Evolutionary conservation across 2,797 vertebrate species (phyloP).

Genomic region (Enteromius paludinosus): DNA sequence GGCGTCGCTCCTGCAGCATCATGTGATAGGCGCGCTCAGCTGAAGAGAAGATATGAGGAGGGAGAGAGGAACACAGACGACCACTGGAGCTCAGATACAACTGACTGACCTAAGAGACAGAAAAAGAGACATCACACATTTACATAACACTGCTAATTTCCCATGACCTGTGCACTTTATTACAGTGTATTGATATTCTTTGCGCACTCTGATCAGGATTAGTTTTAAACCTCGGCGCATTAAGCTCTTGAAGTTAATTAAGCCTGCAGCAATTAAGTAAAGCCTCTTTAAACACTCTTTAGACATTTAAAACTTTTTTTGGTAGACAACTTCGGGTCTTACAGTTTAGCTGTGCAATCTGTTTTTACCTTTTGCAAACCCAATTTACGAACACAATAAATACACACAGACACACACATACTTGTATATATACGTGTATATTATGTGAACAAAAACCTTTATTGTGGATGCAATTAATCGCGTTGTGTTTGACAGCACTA

Average conservation of each 20-base stretch:
- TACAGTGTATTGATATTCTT: conserved; percentile 1
- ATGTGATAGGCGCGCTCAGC: conserved; percentile 92
- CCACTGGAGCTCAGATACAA: conserved; percentile 89
- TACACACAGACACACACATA: too few relatives aligned
- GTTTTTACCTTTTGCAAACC: background rate
- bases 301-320: conserved; percentile 12
- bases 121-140: conserved; percentile 45
- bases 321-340: background rate
- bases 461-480: too few relatives aligned
- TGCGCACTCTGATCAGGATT: background rate
- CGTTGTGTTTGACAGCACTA: too few relatives aligned
- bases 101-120: conserved; percentile 86
- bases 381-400: background rate
- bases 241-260: conserved; percentile 2
- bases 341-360: background rate
- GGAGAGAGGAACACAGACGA: conserved; percentile 87
- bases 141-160: conserved; percentile 16
- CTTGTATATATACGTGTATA: too few relatives aligned
- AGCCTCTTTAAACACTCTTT: background rate
- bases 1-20: conserved; percentile 88
- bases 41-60: conserved; percentile 94
- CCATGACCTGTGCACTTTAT: conserved; percentile 3
- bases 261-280: background rate
- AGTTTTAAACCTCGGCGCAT: background rate
- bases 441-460: too few relatives aligned